Evolutionary conservation across 2,797 vertebrate species (phyloP), one percentile per base, ranked within the genome.

Genomic region (Gouania willdenowi): DNA sequence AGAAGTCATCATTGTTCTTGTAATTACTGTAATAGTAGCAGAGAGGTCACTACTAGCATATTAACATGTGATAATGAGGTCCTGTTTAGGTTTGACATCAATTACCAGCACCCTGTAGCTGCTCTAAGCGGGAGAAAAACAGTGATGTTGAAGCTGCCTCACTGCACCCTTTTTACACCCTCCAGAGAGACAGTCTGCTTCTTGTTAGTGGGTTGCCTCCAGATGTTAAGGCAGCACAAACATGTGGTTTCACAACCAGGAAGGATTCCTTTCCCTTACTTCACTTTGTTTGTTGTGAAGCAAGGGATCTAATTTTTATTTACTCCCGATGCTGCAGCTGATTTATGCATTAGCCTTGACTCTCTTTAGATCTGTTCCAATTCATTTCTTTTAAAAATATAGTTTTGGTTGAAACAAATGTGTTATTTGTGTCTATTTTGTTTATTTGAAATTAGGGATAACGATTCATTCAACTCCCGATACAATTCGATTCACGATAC

Each of bases 11-110:
- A 59, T 32, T n/a, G 59, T 26, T 58, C 54, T 37, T 69, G 73
- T 85, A 81, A 82, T 81, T 75, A 57, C 60, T 74, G 46, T 58
- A 66, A 62, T 33, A 12, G 55, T 15, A 50, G 58, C 50, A 25
- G 33, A 67, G 70, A 74, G 77, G 84, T 75, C 65, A 39, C 11
- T 5, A 30, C n/a, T 77, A 72, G 79, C 69, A 56, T 81, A 81
- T 85, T 83, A 82, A 62, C 59, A 43, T 71, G 74, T 76, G 80
- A 55, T 77, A 78, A 79, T 75, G 71, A 78, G 67, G 65, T 68
- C 66, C 50, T 23, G 1, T 50, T 44, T 54, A 65, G 42, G 24
- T 74, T 75, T 77, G 66, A 76, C 69, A 74, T 64, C 54, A 77
- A 81, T 83, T 83, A 82, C 29, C 25, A 71, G 46, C 40, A 41